Evolutionary conservation across 2,888 invertebrate genomes (phyloP), one percentile per base, ranked within the genome.

Genomic region (Ectemnius continuus): DNA sequence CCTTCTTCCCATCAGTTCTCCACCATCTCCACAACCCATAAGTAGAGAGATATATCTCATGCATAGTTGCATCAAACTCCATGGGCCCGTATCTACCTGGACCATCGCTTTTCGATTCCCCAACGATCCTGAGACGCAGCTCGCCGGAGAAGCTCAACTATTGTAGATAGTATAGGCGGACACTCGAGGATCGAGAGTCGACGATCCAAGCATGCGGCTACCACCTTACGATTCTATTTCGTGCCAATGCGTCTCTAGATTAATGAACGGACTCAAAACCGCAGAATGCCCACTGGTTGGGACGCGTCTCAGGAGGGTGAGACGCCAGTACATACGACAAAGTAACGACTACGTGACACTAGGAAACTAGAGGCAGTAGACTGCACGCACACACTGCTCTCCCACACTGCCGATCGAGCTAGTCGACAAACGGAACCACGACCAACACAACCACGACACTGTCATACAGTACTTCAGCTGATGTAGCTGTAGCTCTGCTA

Each of bases 341-440:
- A 57, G 62, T 26, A 70, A 69, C 60, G 61, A 67, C 72, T 78
- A 81, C 63, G 64, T 76, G 52, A 73, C 70, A 60, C 70, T 70
- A 78, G 79, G 79, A 73, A 71, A 66, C 66, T 70, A 73, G 81
- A 36, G 36, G 36, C 81, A 76, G 68, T 72, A 73, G 67, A 72
- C 66, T 69, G 70, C 73, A 70, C 69, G 64, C 70, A 66, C 67
- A 73, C 73, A 61, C 36, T 36, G 36, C 36, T 36, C 73, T 64
- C 75, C 67, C 60, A 73, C 67, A 67, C 62, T 59, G 61, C 61
- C 67, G 61, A 70, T 70, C 13, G 65, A 73, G 26, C 36, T 36
- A 36, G 57, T 62, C 62, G 62, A 62, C 8, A 13, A 13, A 14
- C 36, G 36, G 36, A 36, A 36, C 8, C 36, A 36, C 36, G 36